These are phyloP conservation scores for Thermophis baileyi DNA, from an alignment of 2,113 vertebrate genomes.

Conservation along the genomic window DNA sequence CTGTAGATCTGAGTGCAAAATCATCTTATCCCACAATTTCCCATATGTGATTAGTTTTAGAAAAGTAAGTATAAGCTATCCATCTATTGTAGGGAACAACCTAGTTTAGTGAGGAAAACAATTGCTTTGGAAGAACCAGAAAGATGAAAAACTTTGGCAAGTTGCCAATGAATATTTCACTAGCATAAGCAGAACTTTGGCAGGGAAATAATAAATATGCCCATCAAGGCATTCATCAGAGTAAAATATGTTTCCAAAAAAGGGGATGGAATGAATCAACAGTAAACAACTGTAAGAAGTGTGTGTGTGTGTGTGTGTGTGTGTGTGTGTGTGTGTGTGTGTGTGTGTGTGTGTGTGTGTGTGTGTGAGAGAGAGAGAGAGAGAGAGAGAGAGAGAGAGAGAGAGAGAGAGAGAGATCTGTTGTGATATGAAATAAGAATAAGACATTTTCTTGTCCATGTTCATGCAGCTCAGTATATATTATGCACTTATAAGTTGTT, in stretches of 20 bases:
- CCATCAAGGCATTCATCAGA: conserved; percentile 49
- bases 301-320: neutral
- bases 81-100: fast-evolving
- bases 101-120: neutral
- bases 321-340: neutral
- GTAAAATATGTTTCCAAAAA: neutral
- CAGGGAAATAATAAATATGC: conserved; percentile 4
- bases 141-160: fast-evolving
- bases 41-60: neutral
- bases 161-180: neutral
- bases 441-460: neutral
- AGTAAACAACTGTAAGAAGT: neutral
- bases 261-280: neutral
- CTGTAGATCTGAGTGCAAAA: neutral
- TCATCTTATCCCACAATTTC: neutral
- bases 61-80: neutral
- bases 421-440: neutral
- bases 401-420: too few relatives aligned
- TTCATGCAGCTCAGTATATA: neutral
- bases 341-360: neutral
- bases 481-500: neutral
- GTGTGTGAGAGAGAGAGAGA: neutral
- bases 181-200: conserved; percentile 32
- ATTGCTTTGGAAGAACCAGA: fast-evolving
- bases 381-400: neutral